Conservation (phyloP, 2,797 vertebrate species). For the Leucoraja ocellata region DNA sequence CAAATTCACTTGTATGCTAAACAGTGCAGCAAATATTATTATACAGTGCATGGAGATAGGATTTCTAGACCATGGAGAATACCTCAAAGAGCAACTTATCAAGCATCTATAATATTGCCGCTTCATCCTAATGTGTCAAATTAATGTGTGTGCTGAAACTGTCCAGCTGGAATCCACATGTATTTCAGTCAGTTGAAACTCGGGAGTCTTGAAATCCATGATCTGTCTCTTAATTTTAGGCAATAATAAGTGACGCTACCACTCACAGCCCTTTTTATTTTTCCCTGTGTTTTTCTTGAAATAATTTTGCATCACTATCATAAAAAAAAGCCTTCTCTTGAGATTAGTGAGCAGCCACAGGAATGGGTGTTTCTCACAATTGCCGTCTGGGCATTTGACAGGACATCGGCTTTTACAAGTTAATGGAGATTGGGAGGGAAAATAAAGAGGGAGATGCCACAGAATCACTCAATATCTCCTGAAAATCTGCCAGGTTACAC, state of each 20-base stretch:
- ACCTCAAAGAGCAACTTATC: neutral
- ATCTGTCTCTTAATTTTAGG: neutral
- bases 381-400: neutral
- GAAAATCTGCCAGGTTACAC: neutral
- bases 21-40: neutral
- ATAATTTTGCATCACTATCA: neutral
- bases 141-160: neutral
- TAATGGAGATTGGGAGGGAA: too few relatives aligned
- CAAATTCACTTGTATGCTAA: neutral
- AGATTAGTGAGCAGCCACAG: neutral
- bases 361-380: neutral
- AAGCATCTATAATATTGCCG: neutral
- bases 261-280: neutral
- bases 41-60: neutral
- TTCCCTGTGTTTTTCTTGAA: neutral
- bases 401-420: neutral
- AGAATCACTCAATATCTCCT: neutral
- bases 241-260: neutral
- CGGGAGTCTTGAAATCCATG: neutral
- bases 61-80: neutral
- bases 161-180: neutral
- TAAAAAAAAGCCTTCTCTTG: neutral
- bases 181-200: neutral
- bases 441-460: neutral
- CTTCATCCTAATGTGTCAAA: neutral